Evolutionary conservation across 2,113 vertebrate species (phyloP).

Genomic region (Marmota monax): DNA sequence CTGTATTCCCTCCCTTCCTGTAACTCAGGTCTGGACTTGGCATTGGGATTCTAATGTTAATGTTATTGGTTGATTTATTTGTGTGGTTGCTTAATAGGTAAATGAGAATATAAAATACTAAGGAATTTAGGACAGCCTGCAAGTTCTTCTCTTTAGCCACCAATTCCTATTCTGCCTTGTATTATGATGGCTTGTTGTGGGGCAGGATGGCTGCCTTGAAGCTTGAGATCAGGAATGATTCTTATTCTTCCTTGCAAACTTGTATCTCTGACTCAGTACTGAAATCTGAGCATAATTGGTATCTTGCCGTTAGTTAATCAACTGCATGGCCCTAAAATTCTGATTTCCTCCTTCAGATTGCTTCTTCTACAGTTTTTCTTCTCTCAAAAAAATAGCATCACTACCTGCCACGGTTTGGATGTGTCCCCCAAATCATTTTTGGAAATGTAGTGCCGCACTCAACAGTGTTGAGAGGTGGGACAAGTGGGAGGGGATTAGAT

Average conservation of each 20-base stretch:
- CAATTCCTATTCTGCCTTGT: neutral
- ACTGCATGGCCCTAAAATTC: neutral
- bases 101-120: neutral
- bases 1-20: neutral
- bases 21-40: neutral
- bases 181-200: neutral
- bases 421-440: neutral
- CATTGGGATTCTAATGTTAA: neutral
- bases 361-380: neutral
- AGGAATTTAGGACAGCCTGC: neutral
- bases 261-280: neutral
- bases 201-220: neutral
- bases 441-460: neutral
- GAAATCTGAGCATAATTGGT: neutral
- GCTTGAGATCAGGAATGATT: neutral
- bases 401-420: neutral
- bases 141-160: neutral
- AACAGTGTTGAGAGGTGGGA: neutral
- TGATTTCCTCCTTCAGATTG: neutral
- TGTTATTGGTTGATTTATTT: neutral
- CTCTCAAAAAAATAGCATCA: neutral
- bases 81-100: neutral
- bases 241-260: neutral
- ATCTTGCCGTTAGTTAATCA: neutral
- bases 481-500: neutral